Percentiles rank a stretch among this genome's conserved stretches.
Evolutionary conservation across 2,113 vertebrate genomes (phyloP).

Genomic region (Uria aalge): DNA sequence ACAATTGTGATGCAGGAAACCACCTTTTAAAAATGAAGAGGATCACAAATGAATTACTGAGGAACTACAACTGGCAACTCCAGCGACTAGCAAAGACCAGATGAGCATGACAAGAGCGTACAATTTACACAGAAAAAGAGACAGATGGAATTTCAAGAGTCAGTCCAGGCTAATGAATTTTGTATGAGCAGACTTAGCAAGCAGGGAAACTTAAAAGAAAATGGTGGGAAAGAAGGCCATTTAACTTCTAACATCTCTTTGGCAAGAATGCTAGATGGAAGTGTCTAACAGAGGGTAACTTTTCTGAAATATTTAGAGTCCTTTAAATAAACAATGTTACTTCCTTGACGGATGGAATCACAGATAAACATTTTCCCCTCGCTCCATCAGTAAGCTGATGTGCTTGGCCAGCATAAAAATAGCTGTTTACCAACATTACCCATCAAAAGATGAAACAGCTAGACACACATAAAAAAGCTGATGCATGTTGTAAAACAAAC

Average conservation of each 20-base stretch:
- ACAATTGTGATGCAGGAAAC: not conserved
- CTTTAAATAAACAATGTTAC: rapidly evolving
- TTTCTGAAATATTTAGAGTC: not conserved
- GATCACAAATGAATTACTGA: not conserved
- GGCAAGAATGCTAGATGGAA: not conserved
- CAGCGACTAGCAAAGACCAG: not conserved
- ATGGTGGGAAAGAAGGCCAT: not conserved
- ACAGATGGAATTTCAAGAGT: not conserved
- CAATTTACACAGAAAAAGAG: not conserved
- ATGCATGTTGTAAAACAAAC: not conserved
- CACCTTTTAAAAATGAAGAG: not conserved
- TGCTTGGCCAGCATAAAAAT: not conserved
- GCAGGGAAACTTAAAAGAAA: not conserved
- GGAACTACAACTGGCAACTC: not conserved
- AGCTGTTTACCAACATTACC: not conserved
- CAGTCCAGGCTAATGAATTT: not conserved
- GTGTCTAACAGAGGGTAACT: not conserved
- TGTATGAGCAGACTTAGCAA: not conserved
- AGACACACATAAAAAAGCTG: not conserved
- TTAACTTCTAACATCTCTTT: not conserved
- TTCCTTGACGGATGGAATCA: not conserved
- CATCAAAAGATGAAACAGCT: not conserved
- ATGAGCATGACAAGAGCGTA: not conserved
- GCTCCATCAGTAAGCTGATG: not conserved
- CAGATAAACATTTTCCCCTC: rapidly evolving